Percentiles rank a stretch among this genome's conserved stretches.
These are phyloP conservation scores for Drosophila setosimentum DNA, from an alignment of 2,888 invertebrate species.

Conservation along the genomic window DNA sequence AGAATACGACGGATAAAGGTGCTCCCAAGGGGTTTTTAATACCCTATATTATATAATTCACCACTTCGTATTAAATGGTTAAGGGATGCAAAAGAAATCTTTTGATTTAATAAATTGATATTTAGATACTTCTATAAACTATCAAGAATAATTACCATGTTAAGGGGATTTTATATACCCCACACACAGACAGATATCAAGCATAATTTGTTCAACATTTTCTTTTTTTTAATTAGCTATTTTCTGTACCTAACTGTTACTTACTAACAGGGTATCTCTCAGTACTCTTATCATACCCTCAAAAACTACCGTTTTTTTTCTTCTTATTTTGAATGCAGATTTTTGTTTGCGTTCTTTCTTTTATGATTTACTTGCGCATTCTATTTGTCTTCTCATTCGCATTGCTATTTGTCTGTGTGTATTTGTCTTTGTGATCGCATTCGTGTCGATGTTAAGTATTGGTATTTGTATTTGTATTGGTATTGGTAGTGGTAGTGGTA, in stretches of 20 bases:
- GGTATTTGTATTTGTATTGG: constrained; percentile 34
- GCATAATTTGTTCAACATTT: not conserved
- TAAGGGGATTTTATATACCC: not conserved
- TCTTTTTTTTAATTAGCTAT: not conserved
- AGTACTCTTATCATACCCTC: not conserved
- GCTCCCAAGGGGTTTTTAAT: not conserved
- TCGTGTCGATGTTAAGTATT: constrained; percentile 17
- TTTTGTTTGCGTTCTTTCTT: constrained; percentile 35
- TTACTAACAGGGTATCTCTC: constrained; percentile 18
- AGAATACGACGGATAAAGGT: not conserved
- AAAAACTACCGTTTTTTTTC: constrained; percentile 28
- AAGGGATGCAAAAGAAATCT: not conserved
- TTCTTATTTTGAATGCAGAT: constrained; percentile 63
- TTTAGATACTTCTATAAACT: not conserved
- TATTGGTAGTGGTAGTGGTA: constrained; percentile 33
- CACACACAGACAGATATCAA: not conserved
- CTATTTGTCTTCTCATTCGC: constrained; percentile 58
- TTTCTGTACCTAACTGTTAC: not conserved
- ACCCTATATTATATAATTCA: not conserved
- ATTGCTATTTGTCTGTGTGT: constrained; percentile 11
- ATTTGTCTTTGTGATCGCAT: constrained; percentile 17
- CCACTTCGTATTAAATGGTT: too few relatives aligned
- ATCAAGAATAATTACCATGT: not conserved
- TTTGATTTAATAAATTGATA: not conserved
- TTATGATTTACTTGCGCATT: constrained; percentile 71